Evolutionary conservation across 2,888 invertebrate genomes (phyloP), one percentile per base, ranked within the genome.

Genomic region (Heliconius erato): DNA sequence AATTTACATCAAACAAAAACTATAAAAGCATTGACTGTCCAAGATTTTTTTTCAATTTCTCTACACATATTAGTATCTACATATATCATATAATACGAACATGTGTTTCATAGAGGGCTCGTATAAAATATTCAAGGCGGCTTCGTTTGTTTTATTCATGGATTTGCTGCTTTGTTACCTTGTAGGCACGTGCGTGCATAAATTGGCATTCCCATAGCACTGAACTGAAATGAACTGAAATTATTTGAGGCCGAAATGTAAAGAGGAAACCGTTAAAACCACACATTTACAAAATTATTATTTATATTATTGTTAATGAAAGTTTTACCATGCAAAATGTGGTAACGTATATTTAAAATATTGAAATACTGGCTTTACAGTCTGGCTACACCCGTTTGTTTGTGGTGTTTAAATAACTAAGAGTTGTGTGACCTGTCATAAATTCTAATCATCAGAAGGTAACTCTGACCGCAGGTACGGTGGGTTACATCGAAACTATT

Each of bases 111-210:
- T 81, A 49, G 83, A 85, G 91, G 88, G 82, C 35, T 82, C 59
- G 59, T 76, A 71, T 85, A 74, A 91, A 92, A 92, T 92, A 92
- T 92, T 92, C 91, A 92, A 79, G 74, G 82, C 79, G 82, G 81
- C 72, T 79, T 59, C 83, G 83, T 80, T 88, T 92, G 89, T 89
- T 88, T 92, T 92, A 92, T 92, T 92, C 92, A 92, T 91, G 88
- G 85, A 81, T 91, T 90, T 90, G 91, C 92, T 91, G 89, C 87
- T 88, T 89, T 91, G 91, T 90, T 91, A 89, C 91, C 88, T 89
- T 84, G 65, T 79, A 68, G 79, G 79, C 83, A 85, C 84, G 84
- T 84, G 82, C 82, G 81, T 68, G 83, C 82, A 85, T 84, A 83
- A 84, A 84, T 84, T 84, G 83, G 74, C 26, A 68, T 80, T 80